phyloP scores from a whole-genome alignment of 2,888 invertebrate species.

The Drosophila pseudotakahashii region DNA sequence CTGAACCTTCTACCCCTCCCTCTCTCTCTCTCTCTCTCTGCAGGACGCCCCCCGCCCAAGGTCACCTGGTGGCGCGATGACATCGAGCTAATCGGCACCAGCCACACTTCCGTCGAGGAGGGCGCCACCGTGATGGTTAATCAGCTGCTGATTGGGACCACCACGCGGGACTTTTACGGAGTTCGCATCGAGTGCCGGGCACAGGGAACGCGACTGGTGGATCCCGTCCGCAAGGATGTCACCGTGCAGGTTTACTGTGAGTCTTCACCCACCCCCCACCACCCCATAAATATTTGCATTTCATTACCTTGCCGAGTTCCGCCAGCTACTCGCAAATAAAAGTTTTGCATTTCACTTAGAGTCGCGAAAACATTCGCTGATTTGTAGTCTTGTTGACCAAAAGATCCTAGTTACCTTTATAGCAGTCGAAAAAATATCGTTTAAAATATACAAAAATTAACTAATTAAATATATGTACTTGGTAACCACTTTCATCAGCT shows the following conservation, averaged over 20 bases:
- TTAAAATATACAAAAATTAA: background rate
- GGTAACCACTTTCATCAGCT: too few relatives aligned
- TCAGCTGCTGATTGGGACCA: slow-evolving; percentile 89
- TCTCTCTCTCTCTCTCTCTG: background rate
- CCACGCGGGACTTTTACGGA: slow-evolving; percentile 90
- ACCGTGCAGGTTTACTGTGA: slow-evolving; percentile 90
- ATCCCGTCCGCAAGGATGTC: slow-evolving; percentile 89
- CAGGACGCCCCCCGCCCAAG: slow-evolving; percentile 92
- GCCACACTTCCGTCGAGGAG: slow-evolving; percentile 88
- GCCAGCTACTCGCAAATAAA: background rate
- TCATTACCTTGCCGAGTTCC: background rate
- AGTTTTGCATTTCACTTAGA: background rate
- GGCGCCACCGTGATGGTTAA: slow-evolving; percentile 88
- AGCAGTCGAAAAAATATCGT: background rate
- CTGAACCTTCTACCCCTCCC: background rate
- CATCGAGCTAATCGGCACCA: slow-evolving; percentile 89
- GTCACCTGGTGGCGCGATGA: slow-evolving; percentile 94
- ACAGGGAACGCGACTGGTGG: slow-evolving; percentile 89
- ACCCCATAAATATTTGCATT: slow-evolving; percentile 2
- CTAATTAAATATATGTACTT: too few relatives aligned
- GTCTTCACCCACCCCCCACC: slow-evolving; percentile 66
- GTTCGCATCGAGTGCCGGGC: slow-evolving; percentile 91
- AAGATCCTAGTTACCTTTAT: background rate
- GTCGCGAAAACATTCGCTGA: background rate
- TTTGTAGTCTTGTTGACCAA: slow-evolving; percentile 1